A percentile compares a stretch with the other conserved stretches of the same genome.
Conservation (phyloP, 1,140 invertebrate genomes). For the Drosophila kurseongensis region DNA sequence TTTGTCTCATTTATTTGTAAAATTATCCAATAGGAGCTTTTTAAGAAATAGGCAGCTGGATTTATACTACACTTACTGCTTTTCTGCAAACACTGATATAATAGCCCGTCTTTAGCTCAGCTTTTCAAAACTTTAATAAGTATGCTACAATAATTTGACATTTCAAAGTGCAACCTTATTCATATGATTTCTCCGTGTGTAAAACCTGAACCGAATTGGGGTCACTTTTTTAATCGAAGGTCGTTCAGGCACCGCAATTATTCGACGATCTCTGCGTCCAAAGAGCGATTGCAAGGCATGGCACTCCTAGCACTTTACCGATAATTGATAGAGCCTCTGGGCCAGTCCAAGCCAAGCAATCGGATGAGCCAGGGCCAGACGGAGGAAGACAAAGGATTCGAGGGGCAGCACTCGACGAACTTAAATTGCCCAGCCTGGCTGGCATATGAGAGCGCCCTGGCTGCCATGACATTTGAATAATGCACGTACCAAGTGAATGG, state of each 20-base stretch:
- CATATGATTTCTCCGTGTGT: neutral
- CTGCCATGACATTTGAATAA: slow-evolving; percentile 69
- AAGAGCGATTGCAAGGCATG: neutral
- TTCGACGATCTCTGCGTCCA: slow-evolving; percentile 6
- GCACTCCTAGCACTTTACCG: slow-evolving; percentile 8
- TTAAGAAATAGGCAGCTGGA: too few species aligned
- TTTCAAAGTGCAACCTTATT: neutral
- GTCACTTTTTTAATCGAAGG: slow-evolving; percentile 7
- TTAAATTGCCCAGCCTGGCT: slow-evolving; percentile 26
- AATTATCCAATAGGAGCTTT: too few species aligned
- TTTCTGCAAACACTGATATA: too few species aligned
- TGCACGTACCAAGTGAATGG: slow-evolving; percentile 52
- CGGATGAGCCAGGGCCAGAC: slow-evolving; percentile 8
- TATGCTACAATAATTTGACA: neutral
- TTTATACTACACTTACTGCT: too few species aligned
- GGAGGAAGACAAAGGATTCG: slow-evolving; percentile 23
- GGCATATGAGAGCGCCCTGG: slow-evolving; percentile 40
- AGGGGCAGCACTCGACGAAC: slow-evolving; percentile 18
- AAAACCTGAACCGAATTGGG: slow-evolving; percentile 5
- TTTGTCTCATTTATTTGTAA: too few species aligned
- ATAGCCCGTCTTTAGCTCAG: too few species aligned
- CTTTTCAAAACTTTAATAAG: neutral
- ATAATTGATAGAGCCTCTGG: slow-evolving; percentile 44
- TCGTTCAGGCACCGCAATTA: slow-evolving; percentile 11
- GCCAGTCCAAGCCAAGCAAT: slow-evolving; percentile 13